These are phyloP conservation scores for Smittia sp. DNA, from an alignment of 2,888 invertebrate species.

Conservation along the genomic window DNA sequence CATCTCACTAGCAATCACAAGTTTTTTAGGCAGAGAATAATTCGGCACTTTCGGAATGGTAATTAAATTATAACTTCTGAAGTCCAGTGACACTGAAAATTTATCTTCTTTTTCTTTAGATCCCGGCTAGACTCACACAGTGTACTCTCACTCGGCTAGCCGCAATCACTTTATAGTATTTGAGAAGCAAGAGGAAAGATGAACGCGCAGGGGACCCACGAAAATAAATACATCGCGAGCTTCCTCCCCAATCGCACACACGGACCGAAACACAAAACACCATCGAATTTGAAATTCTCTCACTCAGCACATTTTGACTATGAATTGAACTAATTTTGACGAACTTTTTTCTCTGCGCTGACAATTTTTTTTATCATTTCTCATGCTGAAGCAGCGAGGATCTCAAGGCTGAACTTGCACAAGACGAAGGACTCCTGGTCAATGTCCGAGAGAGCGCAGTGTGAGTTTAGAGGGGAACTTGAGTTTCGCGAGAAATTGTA, in stretches of 20 bases:
- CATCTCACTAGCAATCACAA: no score
- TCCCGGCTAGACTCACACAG: no score
- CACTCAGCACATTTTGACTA: constrained; percentile 31
- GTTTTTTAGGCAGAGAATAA: no score
- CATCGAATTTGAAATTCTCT: constrained; percentile 26
- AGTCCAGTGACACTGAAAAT: no score
- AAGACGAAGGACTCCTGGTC: no score
- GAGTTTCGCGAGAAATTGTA: background rate
- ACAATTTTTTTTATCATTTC: no score
- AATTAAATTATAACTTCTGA: no score
- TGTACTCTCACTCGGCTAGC: background rate
- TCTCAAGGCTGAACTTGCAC: background rate
- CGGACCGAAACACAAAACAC: background rate
- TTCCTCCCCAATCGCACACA: constrained; percentile 12
- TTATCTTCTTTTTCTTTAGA: no score
- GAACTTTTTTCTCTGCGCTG: background rate
- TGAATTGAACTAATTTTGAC: constrained; percentile 26
- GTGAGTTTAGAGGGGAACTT: background rate
- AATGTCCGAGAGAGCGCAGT: background rate
- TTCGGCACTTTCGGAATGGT: no score
- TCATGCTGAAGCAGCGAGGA: background rate
- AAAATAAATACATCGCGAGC: constrained; percentile 14
- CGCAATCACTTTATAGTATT: background rate
- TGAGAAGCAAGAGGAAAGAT: background rate
- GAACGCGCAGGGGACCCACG: background rate